phyloP scores from a whole-genome alignment of 2,888 invertebrate genomes.

The Antheraea assamensis region DNA sequence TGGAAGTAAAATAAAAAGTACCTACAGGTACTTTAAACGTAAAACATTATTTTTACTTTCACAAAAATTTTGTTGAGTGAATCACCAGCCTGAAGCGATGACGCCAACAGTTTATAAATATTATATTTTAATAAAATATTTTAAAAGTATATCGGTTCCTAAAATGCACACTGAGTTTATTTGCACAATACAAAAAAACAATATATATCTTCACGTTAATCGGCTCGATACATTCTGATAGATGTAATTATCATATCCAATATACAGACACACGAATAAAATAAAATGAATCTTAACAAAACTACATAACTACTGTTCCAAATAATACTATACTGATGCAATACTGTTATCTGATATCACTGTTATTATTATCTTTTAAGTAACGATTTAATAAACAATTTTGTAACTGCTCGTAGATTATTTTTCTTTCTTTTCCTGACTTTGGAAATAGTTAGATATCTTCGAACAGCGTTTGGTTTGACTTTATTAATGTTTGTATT shows the following conservation, averaged over 20 bases:
- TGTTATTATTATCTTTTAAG: background rate
- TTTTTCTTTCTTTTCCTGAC: background rate
- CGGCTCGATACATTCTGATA: no score
- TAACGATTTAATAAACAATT: background rate
- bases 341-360: background rate
- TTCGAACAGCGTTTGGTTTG: background rate
- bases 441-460: background rate
- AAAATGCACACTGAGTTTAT: background rate
- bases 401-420: background rate
- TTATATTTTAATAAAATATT: no score
- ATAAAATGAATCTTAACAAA: background rate
- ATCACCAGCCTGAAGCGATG: background rate
- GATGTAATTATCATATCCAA: no score
- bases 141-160: background rate
- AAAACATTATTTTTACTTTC: slow-evolving; percentile 2
- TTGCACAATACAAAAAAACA: background rate
- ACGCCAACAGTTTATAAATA: background rate
- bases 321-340: background rate
- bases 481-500: background rate
- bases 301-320: background rate
- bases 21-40: background rate
- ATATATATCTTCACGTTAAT: no score
- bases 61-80: background rate
- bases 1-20: background rate
- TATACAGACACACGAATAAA: no score